A percentile compares a stretch with the other conserved stretches of the same genome.
phyloP scores from a whole-genome alignment of 2,888 invertebrate species.

The Nomada fabriciana region DNA sequence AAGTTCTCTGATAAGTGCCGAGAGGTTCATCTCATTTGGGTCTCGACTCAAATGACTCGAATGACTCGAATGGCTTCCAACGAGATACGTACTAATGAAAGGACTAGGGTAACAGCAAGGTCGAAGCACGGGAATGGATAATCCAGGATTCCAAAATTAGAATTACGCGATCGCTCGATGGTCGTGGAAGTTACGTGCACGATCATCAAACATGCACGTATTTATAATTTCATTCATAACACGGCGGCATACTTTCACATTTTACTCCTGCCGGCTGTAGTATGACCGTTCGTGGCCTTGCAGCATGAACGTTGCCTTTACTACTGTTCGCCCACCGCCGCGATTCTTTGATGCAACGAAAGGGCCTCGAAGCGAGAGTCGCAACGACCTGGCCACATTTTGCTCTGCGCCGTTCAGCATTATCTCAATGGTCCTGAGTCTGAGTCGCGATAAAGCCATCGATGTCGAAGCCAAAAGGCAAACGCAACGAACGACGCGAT shows the following conservation, averaged over 20 bases:
- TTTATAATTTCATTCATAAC: conserved; percentile 76
- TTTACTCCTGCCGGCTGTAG: conserved; percentile 46
- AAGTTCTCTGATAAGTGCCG: too few relatives aligned
- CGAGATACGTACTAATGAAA: neutral
- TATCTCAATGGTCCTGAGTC: too few relatives aligned
- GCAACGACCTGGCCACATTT: neutral
- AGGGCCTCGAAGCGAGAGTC: neutral
- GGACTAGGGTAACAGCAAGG: neutral
- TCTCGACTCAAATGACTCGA: too few relatives aligned
- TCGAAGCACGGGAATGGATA: conserved; percentile 2
- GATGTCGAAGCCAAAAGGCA: neutral
- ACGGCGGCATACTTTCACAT: conserved; percentile 64
- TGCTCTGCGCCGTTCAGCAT: neutral
- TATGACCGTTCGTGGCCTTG: conserved; percentile 51
- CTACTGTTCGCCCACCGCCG: conserved; percentile 38
- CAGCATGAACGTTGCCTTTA: conserved; percentile 43
- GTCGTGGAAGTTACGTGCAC: conserved; percentile 58
- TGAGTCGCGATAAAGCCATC: too few relatives aligned
- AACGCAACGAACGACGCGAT: neutral
- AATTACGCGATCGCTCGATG: conserved; percentile 45
- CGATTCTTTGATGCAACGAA: conserved; percentile 37
- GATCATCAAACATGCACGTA: conserved; percentile 67
- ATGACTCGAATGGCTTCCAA: neutral
- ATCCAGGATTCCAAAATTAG: conserved; percentile 62
- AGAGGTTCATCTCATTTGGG: too few relatives aligned